Conservation (phyloP, 2,113 vertebrate genomes). For the Antechinus stuartii region DNA sequence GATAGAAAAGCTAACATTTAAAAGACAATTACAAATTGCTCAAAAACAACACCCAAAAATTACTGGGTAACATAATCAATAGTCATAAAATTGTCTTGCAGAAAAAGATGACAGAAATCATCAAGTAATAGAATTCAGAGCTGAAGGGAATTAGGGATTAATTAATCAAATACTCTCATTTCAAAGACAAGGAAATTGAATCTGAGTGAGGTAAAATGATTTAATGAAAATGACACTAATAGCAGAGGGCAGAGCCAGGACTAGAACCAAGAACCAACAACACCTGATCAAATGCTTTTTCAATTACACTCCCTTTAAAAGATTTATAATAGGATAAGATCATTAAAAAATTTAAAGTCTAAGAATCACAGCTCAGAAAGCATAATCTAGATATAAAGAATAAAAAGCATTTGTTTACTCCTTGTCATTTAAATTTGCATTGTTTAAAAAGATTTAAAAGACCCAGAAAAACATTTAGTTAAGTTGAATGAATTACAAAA, state of each 20-base stretch:
- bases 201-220: neutral
- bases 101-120: neutral
- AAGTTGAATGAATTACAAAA: slow-evolving; percentile 40
- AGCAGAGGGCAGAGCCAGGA: neutral
- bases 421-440: neutral
- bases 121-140: neutral
- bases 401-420: neutral
- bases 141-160: neutral
- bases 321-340: neutral
- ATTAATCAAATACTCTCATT: neutral
- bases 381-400: neutral
- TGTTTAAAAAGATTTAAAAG: neutral
- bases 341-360: neutral
- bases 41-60: neutral
- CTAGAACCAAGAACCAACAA: neutral
- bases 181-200: neutral
- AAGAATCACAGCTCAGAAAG: neutral
- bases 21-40: neutral
- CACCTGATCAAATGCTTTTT: neutral
- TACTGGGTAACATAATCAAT: neutral
- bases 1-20: neutral
- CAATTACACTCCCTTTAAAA: neutral
- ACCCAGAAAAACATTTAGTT: neutral
- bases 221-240: neutral
- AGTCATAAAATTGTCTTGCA: neutral